Base-by-base conservation (phyloP, 2,113 vertebrate genomes). In the Rhineura floridana region DNA sequence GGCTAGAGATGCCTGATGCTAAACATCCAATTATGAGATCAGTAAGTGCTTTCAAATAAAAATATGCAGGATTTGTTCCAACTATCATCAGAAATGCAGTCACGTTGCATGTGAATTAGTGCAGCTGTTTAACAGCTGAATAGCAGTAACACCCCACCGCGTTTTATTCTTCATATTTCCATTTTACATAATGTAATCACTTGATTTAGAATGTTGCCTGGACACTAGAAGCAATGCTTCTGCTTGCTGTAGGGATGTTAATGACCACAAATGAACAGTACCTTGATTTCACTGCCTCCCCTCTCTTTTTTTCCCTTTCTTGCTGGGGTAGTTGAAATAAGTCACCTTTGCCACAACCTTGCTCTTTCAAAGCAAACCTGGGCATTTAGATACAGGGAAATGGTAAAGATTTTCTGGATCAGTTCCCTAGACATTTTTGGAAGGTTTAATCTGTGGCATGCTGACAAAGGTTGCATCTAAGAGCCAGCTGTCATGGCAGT, bases 51-150 rank as follows among this genome's bases (percentile, higher is more conserved):
- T 86, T 86, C 70, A 81, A 63, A 81, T 33, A 46, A 52, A 89
- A 81, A 63, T 73, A 73, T 65, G 48, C 9, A n/a, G 62, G 8
- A 28, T 81, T 86, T 67, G 8, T 67, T 76, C 69, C 59, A 75
- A 69, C 19, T 11, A 42, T 69, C 42, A 33, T 85, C 48, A 65
- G n/a, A 89, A 76, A 76, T 81, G 84, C 46, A 89, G 70, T 75
- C 69, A 89, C 25, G 39, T 67, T 81, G 62, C 52, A 25, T 89
- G 50, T 28, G 46, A 89, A 86, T 82, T 81, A 89, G n/a, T 81
- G 83, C 55, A 89, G 59, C 83, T 86, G 70, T 89, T 86, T 86
- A 82, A 89, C 46, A 82, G 83, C 44, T 82, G 84, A 75, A 83
- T 79, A 69, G 69, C 78, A 76, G 67, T 55, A 76, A 89, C 88